Base-by-base conservation (phyloP, 2,113 vertebrate genomes). In the Oryctolagus cuniculus region DNA sequence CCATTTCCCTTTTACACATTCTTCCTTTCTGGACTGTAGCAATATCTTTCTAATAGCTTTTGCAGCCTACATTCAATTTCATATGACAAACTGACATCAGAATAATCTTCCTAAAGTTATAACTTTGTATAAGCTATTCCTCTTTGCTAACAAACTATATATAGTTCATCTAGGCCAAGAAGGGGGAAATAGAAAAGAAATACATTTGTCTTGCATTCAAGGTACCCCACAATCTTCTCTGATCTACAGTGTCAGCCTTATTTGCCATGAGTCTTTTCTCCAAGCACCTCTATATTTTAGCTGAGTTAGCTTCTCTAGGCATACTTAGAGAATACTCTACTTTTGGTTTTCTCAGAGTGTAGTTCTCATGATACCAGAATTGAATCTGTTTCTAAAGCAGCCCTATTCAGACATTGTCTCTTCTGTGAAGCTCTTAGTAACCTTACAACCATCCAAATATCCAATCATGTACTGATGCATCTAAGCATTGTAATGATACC, bases 31-130 rank as follows among this genome's bases (percentile, higher is more conserved):
- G 22, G 21, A 82, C 34, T 49, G 22, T 85, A 17, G 4, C 22
- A 66, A 25, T 58, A 86, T 89, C 67, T 93, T 95, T 88, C 73
- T 70, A 90, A 58, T 78, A 79, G 64, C 27, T 85, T 94, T 77
- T 93, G 5, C 34, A 90, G 51, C 10, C 34, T 82, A 75, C 12
- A 66, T 95, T 63, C 51, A 31, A 95, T 87, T 93, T 53, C 21
- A 4, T 51, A 82, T 84, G 19, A 58, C 78, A 95, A 78, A 80
- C 38, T 93, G 61, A 87, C 12, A 64, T 81, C n/a, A 78, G 25
- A 87, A 44, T 84, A 91, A 81, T 86, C 22, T 89, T 87, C 22
- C 10, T 61, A 73, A 93, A 72, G 27, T 69, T 91, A 83, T 73
- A 93, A 49, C 63, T 51, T 77, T 83, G 63, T 89, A 75, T 72